phyloP scores from a whole-genome alignment of 2,797 vertebrate genomes.

The Poeciliopsis turneri region DNA sequence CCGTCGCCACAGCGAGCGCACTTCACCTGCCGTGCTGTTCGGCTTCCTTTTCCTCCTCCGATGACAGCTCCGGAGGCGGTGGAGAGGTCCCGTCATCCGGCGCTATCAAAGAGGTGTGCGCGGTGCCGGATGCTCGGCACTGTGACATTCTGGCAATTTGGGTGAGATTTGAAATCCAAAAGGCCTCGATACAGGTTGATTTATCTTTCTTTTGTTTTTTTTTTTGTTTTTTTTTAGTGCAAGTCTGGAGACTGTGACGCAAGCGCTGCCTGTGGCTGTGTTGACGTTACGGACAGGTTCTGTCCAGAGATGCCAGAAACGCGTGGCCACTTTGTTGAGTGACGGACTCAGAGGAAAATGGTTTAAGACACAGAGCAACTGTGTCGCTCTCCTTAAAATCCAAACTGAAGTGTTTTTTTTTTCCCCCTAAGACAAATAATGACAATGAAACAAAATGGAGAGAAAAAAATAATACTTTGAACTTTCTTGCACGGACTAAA shows the following conservation, averaged over 20 bases:
- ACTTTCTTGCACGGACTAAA: not conserved
- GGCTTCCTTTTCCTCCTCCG: not conserved
- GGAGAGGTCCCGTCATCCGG: not conserved
- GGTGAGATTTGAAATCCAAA: not conserved
- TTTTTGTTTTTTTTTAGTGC: not conserved
- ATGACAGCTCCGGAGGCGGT: not conserved
- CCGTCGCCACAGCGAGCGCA: not conserved
- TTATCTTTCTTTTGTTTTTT: rapidly evolving
- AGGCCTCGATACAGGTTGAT: not conserved
- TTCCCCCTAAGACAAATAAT: not conserved
- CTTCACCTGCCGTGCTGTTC: not conserved
- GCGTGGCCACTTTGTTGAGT: not conserved
- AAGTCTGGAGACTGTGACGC: not conserved
- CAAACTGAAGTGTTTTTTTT: not conserved
- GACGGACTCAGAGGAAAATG: not conserved
- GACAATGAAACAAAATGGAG: not conserved
- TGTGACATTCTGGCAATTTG: not conserved
- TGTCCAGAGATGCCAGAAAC: not conserved
- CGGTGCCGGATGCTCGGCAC: not conserved
- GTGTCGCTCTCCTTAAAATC: not conserved
- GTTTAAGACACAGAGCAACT: not conserved
- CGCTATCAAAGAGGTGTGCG: not conserved
- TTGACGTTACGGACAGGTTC: not conserved
- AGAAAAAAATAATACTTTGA: not conserved
- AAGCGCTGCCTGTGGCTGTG: not conserved